Conservation (phyloP, 2,113 vertebrate genomes). For the Sterrhoptilus dennistouni region DNA sequence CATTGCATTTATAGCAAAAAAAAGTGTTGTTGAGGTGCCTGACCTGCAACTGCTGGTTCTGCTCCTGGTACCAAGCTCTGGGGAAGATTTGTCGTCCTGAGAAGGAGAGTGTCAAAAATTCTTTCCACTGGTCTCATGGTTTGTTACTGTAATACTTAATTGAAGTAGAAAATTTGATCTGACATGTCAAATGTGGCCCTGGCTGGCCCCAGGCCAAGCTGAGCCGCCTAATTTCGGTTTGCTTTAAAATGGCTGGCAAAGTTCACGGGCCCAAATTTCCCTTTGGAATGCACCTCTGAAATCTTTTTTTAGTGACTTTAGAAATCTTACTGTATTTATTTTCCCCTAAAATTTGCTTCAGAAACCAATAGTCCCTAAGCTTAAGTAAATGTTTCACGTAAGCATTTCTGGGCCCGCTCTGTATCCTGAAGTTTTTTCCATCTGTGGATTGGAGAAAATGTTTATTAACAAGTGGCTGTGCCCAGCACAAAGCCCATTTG, state of each 20-base stretch:
- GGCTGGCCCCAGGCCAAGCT: neutral
- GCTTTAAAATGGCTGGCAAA: slow-evolving; percentile 15
- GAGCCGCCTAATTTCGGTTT: neutral
- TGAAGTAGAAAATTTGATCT: slow-evolving; percentile 32
- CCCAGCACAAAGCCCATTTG: neutral
- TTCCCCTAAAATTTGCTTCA: neutral
- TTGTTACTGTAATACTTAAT: neutral
- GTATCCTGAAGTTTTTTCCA: neutral
- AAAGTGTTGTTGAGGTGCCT: rapidly evolving
- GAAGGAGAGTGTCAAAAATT: neutral
- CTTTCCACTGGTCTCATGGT: neutral
- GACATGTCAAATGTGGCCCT: slow-evolving; percentile 15
- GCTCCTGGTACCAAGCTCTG: neutral
- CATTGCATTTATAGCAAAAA: neutral
- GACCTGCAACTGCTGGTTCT: neutral
- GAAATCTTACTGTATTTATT: neutral
- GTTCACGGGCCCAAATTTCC: neutral
- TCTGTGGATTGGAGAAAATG: neutral
- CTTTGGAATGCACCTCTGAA: neutral
- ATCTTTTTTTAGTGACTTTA: neutral
- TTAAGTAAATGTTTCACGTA: neutral
- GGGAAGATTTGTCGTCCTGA: neutral
- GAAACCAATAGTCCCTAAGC: neutral
- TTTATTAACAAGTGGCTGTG: neutral
- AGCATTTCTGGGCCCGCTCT: neutral